A percentile compares a stretch with the other conserved stretches of the same genome.
These are phyloP conservation scores for Magallana angulata DNA, from an alignment of 1,140 invertebrate genomes.

Conservation along the genomic window DNA sequence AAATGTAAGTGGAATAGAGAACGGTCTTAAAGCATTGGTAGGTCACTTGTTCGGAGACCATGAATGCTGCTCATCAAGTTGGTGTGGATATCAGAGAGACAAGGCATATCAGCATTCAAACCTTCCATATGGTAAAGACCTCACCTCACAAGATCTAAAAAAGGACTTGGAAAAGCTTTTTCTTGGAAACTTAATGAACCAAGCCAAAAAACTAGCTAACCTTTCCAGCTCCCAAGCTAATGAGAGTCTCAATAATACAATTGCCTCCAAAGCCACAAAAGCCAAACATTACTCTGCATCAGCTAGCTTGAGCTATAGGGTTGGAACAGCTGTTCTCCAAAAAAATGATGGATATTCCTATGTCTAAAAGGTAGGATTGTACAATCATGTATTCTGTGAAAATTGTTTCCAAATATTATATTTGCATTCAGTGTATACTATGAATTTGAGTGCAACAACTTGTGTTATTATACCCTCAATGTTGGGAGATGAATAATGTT, in stretches of 20 bases:
- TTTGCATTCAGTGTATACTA: neutral
- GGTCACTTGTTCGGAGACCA: conserved; percentile 24
- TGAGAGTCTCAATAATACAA: conserved; percentile 40
- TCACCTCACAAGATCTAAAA: neutral
- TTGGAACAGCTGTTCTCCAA: conserved; percentile 6
- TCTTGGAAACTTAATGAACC: neutral
- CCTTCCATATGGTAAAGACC: conserved; percentile 19
- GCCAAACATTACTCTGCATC: neutral
- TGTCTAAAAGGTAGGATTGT: neutral
- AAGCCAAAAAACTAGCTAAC: neutral
- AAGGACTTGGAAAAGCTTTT: neutral
- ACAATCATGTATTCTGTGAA: neutral
- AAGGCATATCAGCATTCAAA: neutral
- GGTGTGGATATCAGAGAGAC: conserved; percentile 8
- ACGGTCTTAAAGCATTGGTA: conserved; percentile 12
- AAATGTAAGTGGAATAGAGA: neutral
- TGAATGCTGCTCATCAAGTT: neutral
- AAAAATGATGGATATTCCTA: conserved; percentile 1
- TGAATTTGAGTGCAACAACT: neutral
- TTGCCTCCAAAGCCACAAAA: conserved; percentile 37
- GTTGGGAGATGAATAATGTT: neutral
- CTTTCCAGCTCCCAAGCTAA: conserved; percentile 1
- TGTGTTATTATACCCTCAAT: neutral
- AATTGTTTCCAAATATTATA: neutral
- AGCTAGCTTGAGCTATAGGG: neutral